phyloP scores from a whole-genome alignment of 53 echinoderm and acorn worm genomes.

The Patiria pectinifera region DNA sequence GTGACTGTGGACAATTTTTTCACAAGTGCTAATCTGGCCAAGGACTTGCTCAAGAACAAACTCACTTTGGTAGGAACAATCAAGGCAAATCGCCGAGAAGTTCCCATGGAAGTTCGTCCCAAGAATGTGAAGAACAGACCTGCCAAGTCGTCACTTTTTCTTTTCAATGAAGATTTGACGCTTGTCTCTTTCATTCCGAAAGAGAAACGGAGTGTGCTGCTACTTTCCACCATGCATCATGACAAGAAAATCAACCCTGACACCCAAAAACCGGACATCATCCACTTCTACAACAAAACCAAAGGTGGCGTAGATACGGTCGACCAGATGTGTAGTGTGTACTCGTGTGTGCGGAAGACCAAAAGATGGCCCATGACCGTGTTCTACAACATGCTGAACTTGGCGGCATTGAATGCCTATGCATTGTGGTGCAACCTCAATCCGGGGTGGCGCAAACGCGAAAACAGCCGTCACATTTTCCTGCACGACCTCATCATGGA shows the following conservation, averaged over 20 bases:
- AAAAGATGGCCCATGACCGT: slow-evolving; percentile 45
- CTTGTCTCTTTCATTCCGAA: slow-evolving; percentile 42
- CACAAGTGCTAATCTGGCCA: slow-evolving; percentile 8
- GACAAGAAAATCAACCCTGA: background rate
- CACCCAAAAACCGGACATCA: slow-evolving; percentile 34
- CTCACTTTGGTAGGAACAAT: slow-evolving; percentile 39
- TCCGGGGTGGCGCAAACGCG: background rate
- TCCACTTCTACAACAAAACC: slow-evolving; percentile 4
- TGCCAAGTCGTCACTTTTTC: slow-evolving; percentile 26
- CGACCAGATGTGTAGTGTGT: background rate
- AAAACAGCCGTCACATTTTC: background rate
- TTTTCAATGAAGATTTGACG: slow-evolving; percentile 5
- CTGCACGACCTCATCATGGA: background rate
- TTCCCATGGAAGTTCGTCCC: background rate
- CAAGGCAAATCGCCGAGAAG: slow-evolving; percentile 16
- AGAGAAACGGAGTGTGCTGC: background rate
- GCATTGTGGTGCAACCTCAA: background rate
- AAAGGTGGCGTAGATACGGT: slow-evolving; percentile 47
- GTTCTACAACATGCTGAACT: slow-evolving; percentile 27
- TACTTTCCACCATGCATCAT: slow-evolving; percentile 48
- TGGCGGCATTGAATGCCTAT: slow-evolving; percentile 18
- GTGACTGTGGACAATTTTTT: slow-evolving; percentile 13
- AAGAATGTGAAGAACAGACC: background rate
- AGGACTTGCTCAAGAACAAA: background rate
- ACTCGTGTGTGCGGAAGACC: background rate